Base-by-base conservation (phyloP, 2,888 invertebrate genomes). In the Copidosoma aretas region DNA sequence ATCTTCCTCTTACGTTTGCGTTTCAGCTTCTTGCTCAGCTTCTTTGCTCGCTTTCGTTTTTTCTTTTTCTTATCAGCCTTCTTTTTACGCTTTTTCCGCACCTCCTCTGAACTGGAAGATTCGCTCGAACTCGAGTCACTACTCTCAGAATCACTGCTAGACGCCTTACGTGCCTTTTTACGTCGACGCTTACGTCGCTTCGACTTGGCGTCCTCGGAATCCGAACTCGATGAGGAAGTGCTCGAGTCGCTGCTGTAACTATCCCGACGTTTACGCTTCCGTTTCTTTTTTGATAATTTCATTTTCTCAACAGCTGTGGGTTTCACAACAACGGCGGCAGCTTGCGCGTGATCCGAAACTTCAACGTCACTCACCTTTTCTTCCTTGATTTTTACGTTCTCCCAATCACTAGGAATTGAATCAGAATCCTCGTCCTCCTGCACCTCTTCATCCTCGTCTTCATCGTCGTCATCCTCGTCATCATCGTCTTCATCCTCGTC, bases 371-470 rank as follows among this genome's bases (percentile, higher is more conserved):
- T 80, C n/a, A 77, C 22, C 21, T 77, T 76, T 60, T 83, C 82
- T 1, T 77, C 77, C 70, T 83, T 82, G 19, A 81, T 79, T 19
- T 73, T 74, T 10, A 80, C 77, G 14, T 80, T 80, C 64, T 81
- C 79, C 82, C 81, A 82, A 57, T 81, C 82, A 19, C 76, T 79
- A 0, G 80, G 79, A 60, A 81, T 73, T 1, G 79, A 77, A 52
- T 70, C 72, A n/a, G 80, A 79, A 22, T 77, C 76, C 10, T 63
- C 68, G 1, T 70, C 64, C 39, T 60, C 71, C 10, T 66, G 71
- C 10, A 58, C 51, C 25, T 67, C 62, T 10, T 60, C 57, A 14
- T 43, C 64, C 1, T 68, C 74, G 4, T 76, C 72, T 3, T 73
- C 72, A 24, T 73, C 70, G 1, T 66, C 64, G 56, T 61, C 61